A percentile compares a stretch with the other conserved stretches of the same genome.
Evolutionary conservation across 2,113 vertebrate genomes (phyloP).

Genomic region (Canis aureus): DNA sequence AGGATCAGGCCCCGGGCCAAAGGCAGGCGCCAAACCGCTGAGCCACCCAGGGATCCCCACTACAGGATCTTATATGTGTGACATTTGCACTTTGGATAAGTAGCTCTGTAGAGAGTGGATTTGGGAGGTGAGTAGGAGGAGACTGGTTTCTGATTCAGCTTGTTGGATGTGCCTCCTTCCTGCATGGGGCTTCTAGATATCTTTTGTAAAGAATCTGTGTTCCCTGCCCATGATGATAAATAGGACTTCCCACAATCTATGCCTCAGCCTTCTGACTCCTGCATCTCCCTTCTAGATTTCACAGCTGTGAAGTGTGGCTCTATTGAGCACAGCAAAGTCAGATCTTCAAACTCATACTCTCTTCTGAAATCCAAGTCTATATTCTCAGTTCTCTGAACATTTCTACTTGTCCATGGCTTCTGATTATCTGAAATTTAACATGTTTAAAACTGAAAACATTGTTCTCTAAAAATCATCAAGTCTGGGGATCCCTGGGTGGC

Average conservation of each 20-base stretch:
- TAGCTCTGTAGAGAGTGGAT: neutral
- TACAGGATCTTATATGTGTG: neutral
- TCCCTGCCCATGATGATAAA: neutral
- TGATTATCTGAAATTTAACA: neutral
- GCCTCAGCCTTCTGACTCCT: neutral
- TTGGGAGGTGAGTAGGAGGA: neutral
- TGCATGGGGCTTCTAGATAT: neutral
- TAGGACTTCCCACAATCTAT: neutral
- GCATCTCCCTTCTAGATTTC: neutral
- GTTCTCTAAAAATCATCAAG: slow-evolving; percentile 26
- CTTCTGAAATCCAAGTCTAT: neutral
- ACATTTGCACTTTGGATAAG: neutral
- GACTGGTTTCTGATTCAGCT: neutral
- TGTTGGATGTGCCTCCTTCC: neutral
- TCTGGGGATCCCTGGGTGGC: too few relatives aligned
- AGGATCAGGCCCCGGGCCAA: too few relatives aligned
- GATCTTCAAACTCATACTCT: neutral
- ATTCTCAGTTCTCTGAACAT: neutral
- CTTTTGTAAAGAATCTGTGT: neutral
- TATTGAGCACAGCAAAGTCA: neutral
- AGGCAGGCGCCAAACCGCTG: too few relatives aligned
- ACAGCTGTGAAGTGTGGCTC: neutral
- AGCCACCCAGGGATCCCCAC: neutral
- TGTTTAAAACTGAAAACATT: neutral
- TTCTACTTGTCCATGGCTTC: neutral